Base-by-base conservation (phyloP, 1,140 invertebrate species). In the Probaryconus sp. region DNA sequence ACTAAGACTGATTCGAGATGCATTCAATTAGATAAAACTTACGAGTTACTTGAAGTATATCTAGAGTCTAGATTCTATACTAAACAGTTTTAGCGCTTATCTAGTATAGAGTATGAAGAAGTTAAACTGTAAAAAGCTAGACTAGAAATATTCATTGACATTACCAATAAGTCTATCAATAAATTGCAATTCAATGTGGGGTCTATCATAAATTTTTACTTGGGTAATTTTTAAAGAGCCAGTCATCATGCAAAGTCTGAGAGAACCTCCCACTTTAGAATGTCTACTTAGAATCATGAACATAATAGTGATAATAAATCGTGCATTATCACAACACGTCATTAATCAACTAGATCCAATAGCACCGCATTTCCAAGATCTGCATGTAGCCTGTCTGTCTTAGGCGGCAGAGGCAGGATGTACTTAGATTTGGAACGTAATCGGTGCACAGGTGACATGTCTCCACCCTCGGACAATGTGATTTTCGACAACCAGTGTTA, bases 401-500 rank as follows among this genome's bases (percentile, higher is more conserved):
- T 82, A 87, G 88, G 79, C 83, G 88, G 88, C 74, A 88, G 90
- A 76, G 84, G 83, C 68, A 85, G 92, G 64, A 89, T 96, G 60
- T 96, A 95, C 84, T 90, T 96, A 86, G 95, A 96, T 89, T 90
- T 96, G 85, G 94, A 95, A 85, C 89, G 93, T 47, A 90, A 91
- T 86, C 89, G 89, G 53, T 89, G 88, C 83, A 90, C 90, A 84
- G 90, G 91, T 82, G 94, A 95, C 81, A 89, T 93, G 67, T 96
- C 95, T 4, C 95, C 95, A 55, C 94, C 95, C 1, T 96, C 95
- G 38, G 95, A 97, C 85, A 95, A 96, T 85, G 94, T 95, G 17
- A 93, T 96, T 84, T 97, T 96, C 86, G 95, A 97, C 89, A 96
- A 96, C 88, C 94, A 96, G 81, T 96, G 95, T 88, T 97, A 97